Conservation (phyloP, 2,888 invertebrate species). For the Micoletzkya japonica region DNA sequence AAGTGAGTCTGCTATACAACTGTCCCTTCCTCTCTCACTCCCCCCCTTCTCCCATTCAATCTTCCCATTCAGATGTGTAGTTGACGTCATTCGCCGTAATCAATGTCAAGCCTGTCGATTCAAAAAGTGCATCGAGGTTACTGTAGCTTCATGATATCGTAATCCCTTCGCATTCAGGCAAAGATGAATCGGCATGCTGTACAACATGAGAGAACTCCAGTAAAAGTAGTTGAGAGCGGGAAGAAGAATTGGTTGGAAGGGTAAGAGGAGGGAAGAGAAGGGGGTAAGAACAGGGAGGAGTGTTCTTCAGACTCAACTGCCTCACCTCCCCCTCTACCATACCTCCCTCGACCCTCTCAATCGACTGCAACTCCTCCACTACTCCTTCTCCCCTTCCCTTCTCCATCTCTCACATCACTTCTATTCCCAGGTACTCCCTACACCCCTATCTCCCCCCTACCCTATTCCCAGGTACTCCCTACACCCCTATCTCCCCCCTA, state of each 20-base stretch:
- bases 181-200: conserved; percentile 46
- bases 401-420: not conserved
- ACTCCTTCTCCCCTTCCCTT: not conserved
- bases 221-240: not conserved
- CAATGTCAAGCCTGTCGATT: conserved; percentile 93
- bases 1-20: conserved; percentile 68
- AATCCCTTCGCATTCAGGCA: conserved; percentile 5
- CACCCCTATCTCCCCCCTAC: not conserved
- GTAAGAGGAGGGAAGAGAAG: not conserved
- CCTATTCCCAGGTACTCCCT: not conserved
- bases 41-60: too few species aligned
- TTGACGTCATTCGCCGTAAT: conserved; percentile 87
- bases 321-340: not conserved
- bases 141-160: not conserved
- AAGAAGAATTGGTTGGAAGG: conserved; percentile 1
- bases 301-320: not conserved
- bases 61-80: conserved; percentile 73
- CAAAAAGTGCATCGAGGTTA: conserved; percentile 83
- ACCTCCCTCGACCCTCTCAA: not conserved
- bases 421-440: too few species aligned
- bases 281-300: not conserved
- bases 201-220: conserved; percentile 21
- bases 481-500: not conserved
- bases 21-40: not conserved
- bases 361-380: not conserved